Percentiles rank a stretch among this genome's conserved stretches.
Evolutionary conservation across 2,113 vertebrate genomes (phyloP).

Genomic region (Gasterosteus nipponicus): DNA sequence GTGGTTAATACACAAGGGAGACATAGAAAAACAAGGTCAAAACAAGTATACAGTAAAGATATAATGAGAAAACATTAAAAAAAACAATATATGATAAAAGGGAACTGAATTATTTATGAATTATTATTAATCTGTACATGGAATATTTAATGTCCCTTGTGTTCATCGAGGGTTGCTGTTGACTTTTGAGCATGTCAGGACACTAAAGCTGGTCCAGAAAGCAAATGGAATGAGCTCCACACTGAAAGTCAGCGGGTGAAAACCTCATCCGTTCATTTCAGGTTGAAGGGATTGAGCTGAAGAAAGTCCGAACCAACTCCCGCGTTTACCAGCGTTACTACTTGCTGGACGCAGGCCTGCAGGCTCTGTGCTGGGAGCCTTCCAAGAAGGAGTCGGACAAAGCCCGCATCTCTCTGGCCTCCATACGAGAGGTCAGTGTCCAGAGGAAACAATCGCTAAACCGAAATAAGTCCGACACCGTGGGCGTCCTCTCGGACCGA

Average conservation of each 20-base stretch:
- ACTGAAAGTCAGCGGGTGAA: constrained; percentile 7
- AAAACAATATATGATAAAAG: no score
- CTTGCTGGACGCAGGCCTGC: constrained; percentile 91
- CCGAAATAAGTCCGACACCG: background rate
- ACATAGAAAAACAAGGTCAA: background rate
- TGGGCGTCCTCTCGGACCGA: background rate
- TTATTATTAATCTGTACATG: constrained; percentile 9
- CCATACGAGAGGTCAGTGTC: constrained; percentile 88
- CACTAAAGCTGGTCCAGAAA: constrained; percentile 1
- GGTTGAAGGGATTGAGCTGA: constrained; percentile 91
- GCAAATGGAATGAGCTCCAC: background rate
- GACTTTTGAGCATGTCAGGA: background rate
- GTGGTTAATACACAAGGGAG: background rate
- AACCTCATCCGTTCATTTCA: constrained; percentile 32
- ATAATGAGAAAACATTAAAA: background rate
- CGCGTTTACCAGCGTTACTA: constrained; percentile 93
- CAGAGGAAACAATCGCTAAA: background rate
- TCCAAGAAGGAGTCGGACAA: constrained; percentile 97
- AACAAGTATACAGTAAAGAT: background rate
- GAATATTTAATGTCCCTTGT: constrained; percentile 22
- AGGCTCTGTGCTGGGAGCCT: constrained; percentile 92
- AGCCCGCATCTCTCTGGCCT: constrained; percentile 89
- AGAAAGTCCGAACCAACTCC: constrained; percentile 92
- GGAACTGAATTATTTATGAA: no score
- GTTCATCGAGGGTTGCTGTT: background rate